Evolutionary conservation across 1,140 invertebrate species (phyloP).

Genomic region (Ditylenchus dipsaci): DNA sequence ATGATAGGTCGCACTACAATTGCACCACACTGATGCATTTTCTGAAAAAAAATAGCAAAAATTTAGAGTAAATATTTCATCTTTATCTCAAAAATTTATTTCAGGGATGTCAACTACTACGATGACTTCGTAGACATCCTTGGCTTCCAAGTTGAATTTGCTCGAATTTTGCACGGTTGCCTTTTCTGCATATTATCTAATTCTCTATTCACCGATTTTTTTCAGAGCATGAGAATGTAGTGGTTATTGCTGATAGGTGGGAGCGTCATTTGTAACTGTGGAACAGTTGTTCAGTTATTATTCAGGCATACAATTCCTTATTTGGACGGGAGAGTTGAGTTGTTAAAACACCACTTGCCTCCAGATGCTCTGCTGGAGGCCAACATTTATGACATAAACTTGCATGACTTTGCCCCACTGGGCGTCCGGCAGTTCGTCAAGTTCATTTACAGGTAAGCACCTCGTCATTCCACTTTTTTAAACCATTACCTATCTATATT

Average conservation of each 20-base stretch:
- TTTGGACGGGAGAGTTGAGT: constrained; percentile 38
- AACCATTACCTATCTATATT: constrained; percentile 9
- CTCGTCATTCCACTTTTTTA: constrained; percentile 1
- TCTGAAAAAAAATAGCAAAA: no score
- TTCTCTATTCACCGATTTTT: constrained; percentile 8
- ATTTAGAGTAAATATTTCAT: no score
- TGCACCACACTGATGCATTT: no score
- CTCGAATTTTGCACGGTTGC: constrained; percentile 44
- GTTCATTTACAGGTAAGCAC: constrained; percentile 44
- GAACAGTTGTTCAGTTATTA: no score
- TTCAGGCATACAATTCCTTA: constrained; percentile 48
- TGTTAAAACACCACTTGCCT: constrained; percentile 44
- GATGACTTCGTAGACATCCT: constrained; percentile 51
- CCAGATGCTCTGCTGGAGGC: constrained; percentile 42
- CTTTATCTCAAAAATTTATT: constrained; percentile 14
- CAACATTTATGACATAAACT: constrained; percentile 47
- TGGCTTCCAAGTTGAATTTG: constrained; percentile 47
- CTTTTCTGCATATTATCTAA: constrained; percentile 16
- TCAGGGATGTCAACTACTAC: constrained; percentile 47
- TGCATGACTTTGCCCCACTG: constrained; percentile 48
- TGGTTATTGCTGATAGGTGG: constrained; percentile 41
- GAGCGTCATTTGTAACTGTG: no score
- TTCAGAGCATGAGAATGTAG: constrained; percentile 52
- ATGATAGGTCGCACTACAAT: no score
- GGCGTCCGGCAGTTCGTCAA: constrained; percentile 40